phyloP scores from a whole-genome alignment of 1,140 invertebrate species.

The Procambarus virginalis region DNA sequence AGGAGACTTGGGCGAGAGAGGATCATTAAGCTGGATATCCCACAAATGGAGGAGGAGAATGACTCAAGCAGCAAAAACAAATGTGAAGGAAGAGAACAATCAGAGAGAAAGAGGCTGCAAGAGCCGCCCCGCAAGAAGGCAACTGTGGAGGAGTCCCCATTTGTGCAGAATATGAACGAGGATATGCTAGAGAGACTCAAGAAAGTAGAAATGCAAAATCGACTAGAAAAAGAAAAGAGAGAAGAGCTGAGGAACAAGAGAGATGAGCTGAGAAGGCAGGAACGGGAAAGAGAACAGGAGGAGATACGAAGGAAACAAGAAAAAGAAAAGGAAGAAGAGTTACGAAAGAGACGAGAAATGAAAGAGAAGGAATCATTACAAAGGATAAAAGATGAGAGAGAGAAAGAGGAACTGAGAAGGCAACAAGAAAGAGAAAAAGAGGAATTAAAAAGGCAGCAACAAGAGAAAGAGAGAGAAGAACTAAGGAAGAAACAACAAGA shows the following conservation, averaged over 20 bases:
- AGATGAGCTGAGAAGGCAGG: slow-evolving; percentile 4
- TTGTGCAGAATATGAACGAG: neutral
- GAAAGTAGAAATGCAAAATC: neutral
- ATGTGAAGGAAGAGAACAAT: neutral
- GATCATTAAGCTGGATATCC: neutral
- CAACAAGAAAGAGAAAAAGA: slow-evolving; percentile 1
- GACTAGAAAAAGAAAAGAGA: slow-evolving; percentile 18
- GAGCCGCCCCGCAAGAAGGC: neutral
- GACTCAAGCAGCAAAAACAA: neutral
- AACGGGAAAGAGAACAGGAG: slow-evolving; percentile 23
- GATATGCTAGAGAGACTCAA: neutral
- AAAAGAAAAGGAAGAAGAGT: neutral
- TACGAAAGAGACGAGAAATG: neutral
- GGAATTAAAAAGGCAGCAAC: neutral
- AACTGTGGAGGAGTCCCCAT: neutral
- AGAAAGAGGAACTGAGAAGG: neutral
- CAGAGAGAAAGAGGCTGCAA: neutral
- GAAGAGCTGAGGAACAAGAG: slow-evolving; percentile 19
- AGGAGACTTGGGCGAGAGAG: neutral
- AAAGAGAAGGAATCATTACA: neutral
- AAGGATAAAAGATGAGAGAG: neutral
- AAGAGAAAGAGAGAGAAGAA: neutral
- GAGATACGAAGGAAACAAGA: neutral
- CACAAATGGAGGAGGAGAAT: neutral
- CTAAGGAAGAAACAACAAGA: neutral